Evolutionary conservation across 2,113 vertebrate species (phyloP).

Genomic region (Arothron firmamentum): DNA sequence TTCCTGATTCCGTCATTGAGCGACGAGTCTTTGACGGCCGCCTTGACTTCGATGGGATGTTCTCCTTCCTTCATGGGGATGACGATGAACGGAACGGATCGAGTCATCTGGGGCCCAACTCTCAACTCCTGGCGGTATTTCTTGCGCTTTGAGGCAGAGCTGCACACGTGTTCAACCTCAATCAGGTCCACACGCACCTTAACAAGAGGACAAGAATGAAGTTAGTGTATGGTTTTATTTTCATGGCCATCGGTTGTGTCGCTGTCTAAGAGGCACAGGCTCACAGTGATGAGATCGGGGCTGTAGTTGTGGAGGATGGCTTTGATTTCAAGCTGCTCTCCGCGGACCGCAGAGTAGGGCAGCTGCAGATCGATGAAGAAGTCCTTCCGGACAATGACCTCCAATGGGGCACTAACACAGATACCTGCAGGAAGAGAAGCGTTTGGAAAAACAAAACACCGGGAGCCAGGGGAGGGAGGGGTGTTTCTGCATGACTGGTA

Average conservation of each 20-base stretch:
- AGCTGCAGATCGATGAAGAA: slow-evolving; percentile 84
- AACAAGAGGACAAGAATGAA: neutral
- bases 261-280: neutral
- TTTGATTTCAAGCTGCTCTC: slow-evolving; percentile 75
- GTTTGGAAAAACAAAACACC: no score
- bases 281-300: slow-evolving; percentile 44
- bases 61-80: slow-evolving; percentile 77
- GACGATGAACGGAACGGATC: slow-evolving; percentile 75
- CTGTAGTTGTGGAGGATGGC: slow-evolving; percentile 72
- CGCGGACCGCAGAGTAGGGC: slow-evolving; percentile 71
- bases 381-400: slow-evolving; percentile 75
- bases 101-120: slow-evolving; percentile 50
- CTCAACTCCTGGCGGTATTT: slow-evolving; percentile 46
- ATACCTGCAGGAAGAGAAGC: slow-evolving; percentile 71
- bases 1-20: slow-evolving; percentile 80
- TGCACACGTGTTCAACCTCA: slow-evolving; percentile 78
- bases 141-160: slow-evolving; percentile 71
- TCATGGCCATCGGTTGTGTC: neutral
- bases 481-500: neutral
- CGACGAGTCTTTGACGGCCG: slow-evolving; percentile 45
- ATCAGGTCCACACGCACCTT: slow-evolving; percentile 81
- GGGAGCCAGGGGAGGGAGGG: no score
- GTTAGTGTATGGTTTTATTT: neutral
- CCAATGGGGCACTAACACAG: slow-evolving; percentile 81
- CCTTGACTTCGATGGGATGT: slow-evolving; percentile 80